These are phyloP conservation scores for Caenorhabditis sp. DNA, from an alignment of 2,888 invertebrate genomes.

Conservation along the genomic window DNA sequence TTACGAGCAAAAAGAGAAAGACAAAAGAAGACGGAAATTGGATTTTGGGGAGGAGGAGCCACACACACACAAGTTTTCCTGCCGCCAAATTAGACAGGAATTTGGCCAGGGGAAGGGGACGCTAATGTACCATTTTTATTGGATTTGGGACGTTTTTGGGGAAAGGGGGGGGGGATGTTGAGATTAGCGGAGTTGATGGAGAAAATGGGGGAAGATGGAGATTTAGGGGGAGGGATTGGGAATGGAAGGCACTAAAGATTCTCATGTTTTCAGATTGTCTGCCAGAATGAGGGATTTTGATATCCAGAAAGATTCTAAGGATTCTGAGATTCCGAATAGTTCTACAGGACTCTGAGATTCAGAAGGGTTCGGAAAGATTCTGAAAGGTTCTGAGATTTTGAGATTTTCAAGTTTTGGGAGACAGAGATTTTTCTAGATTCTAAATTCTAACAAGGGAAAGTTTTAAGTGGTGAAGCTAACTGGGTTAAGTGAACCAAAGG, in stretches of 20 bases:
- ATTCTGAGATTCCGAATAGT: neutral
- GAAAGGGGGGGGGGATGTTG: neutral
- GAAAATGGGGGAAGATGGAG: neutral
- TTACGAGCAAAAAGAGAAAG: neutral
- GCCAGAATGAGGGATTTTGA: neutral
- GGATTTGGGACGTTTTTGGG: conserved; percentile 12
- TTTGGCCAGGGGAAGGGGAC: neutral
- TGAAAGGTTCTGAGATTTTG: too few relatives aligned
- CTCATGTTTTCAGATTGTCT: too few relatives aligned
- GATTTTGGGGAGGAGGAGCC: neutral
- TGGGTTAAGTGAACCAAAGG: too few relatives aligned
- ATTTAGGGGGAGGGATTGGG: neutral
- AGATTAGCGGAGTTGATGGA: neutral
- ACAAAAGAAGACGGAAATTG: neutral
- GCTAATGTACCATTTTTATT: conserved; percentile 7
- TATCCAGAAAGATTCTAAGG: too few relatives aligned
- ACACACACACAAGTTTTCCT: conserved; percentile 13
- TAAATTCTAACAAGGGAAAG: too few relatives aligned
- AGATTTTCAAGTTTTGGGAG: too few relatives aligned
- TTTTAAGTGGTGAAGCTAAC: too few relatives aligned
- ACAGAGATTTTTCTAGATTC: too few relatives aligned
- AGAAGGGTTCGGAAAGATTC: too few relatives aligned
- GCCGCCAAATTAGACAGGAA: neutral
- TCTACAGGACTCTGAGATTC: too few relatives aligned
- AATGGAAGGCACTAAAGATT: too few relatives aligned